Conservation (phyloP, 2,888 invertebrate genomes). For the Orthosia cruda region DNA sequence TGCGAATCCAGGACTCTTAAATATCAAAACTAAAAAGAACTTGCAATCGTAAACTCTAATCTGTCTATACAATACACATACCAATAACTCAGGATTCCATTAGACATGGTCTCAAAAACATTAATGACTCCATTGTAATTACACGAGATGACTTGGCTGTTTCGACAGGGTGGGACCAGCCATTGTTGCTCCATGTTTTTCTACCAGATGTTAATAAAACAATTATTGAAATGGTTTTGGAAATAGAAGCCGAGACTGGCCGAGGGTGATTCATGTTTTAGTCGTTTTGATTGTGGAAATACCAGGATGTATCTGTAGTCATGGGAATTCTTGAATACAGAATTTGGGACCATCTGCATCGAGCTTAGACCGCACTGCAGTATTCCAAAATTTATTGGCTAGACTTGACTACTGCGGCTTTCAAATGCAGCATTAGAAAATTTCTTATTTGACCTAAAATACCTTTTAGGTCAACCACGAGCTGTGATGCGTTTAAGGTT, state of each 20-base stretch:
- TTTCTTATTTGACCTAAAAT: slow-evolving; percentile 17
- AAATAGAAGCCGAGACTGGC: slow-evolving; percentile 28
- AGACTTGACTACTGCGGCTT: slow-evolving; percentile 7
- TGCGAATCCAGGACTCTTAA: no score
- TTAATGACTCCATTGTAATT: slow-evolving; percentile 66
- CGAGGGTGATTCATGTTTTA: slow-evolving; percentile 29
- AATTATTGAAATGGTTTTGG: slow-evolving; percentile 30
- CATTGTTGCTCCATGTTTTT: slow-evolving; percentile 41
- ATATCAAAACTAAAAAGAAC: neutral
- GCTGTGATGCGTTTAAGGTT: neutral
- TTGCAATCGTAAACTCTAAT: neutral
- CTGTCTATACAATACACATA: slow-evolving; percentile 8
- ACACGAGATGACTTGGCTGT: slow-evolving; percentile 65
- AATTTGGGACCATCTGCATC: slow-evolving; percentile 11
- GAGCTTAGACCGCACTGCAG: slow-evolving; percentile 40
- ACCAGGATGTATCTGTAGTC: neutral
- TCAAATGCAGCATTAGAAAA: slow-evolving; percentile 19
- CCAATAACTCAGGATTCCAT: slow-evolving; percentile 36
- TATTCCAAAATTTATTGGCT: slow-evolving; percentile 24
- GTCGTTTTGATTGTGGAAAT: slow-evolving; percentile 7
- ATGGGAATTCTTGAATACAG: slow-evolving; percentile 5
- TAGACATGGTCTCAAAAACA: slow-evolving; percentile 53
- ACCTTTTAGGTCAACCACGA: neutral
- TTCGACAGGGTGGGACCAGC: slow-evolving; percentile 42
- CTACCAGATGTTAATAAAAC: slow-evolving; percentile 47